Base-by-base conservation (phyloP, 2,888 invertebrate genomes). In the Cheilosia scutellata region DNA sequence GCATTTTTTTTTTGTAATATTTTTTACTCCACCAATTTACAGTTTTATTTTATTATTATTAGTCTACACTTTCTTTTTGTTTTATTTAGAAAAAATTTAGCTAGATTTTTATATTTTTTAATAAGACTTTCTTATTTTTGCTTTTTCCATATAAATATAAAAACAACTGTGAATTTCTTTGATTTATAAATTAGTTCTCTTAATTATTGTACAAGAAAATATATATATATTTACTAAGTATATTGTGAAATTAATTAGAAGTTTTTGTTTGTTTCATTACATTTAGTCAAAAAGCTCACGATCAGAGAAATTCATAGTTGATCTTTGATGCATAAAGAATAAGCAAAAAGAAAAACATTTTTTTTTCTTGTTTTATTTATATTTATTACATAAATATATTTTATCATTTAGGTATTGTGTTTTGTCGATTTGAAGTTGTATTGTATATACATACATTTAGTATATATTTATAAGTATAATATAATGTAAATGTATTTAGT, bases 1-100 rank as follows among this genome's bases (percentile, higher is more conserved):
- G 91, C 91, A 89, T 89, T 90, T 88, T 89, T 88, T 71, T 88
- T 89, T 72, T 75, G 79, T 74, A 77, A 58, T 68, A 66, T 84
- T 82, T 57, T 83, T 87, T 42, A 47, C 78, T 77, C 74, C 65
- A 77, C 58, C 72, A 80, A 79, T 84, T 76, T 87, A 84, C 75
- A 77, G 70, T 68, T 80, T 76, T 33, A 20, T 60, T 71, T 83
- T 79, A 75, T 87, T 78, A 83, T 78, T n/a, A n/a, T 78, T 79
- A 87, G 70, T 74, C 83, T 86, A 86, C 74, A 66, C 29, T 68
- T 76, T 58, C 7, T 31, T 66, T 77, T 83, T 68, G 71, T 66
- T 86, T 82, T 77, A 57, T 82, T 77, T 82, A 82, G 80, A 86
- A 86, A 86, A 86, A 82, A 82, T 76, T 77, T 79, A 87, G 78